A percentile compares a stretch with the other conserved stretches of the same genome.
Conservation (phyloP, 2,888 invertebrate genomes). For the Temnothorax rugatulus region DNA sequence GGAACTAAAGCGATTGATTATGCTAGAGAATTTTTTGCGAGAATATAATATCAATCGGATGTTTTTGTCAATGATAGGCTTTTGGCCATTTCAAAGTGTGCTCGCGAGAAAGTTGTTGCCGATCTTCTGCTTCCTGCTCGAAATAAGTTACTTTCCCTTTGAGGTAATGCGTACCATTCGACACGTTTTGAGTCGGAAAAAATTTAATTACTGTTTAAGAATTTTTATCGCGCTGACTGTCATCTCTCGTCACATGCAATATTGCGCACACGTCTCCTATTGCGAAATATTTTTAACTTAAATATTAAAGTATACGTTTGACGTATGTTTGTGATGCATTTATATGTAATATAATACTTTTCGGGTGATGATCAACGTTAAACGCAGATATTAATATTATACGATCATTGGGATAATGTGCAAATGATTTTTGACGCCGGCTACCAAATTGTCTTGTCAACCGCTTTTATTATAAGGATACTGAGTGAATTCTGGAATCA, state of each 20-base stretch:
- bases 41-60: not conserved
- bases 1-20: not conserved
- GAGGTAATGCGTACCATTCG: not conserved
- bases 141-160: not conserved
- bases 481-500: not conserved
- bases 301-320: no score
- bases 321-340: no score
- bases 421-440: not conserved
- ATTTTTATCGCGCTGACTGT: no score
- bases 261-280: no score
- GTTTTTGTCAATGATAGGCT: not conserved
- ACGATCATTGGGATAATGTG: not conserved
- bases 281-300: no score
- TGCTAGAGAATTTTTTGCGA: not conserved
- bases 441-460: not conserved
- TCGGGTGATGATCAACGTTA: not conserved
- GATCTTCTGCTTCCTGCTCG: not conserved
- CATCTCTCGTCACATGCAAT: no score
- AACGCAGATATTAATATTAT: not conserved
- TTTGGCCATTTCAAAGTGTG: constrained; percentile 12
- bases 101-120: not conserved
- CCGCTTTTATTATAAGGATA: not conserved
- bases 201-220: no score
- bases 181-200: no score
- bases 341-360: no score